Conservation (phyloP, 1,140 invertebrate genomes). For the Pinna nobilis region DNA sequence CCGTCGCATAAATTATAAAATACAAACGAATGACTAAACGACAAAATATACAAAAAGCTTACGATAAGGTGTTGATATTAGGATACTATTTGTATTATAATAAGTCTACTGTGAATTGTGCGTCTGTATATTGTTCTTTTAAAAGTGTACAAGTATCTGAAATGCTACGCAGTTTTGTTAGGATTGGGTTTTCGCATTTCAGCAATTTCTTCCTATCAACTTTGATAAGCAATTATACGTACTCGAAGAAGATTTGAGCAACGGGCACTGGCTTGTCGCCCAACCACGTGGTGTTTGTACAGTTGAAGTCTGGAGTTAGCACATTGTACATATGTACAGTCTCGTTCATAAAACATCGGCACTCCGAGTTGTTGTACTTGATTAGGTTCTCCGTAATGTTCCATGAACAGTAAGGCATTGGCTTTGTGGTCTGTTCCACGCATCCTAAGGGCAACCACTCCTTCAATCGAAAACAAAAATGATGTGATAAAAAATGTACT, state of each 20-base stretch:
- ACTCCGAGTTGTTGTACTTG: constrained; percentile 7
- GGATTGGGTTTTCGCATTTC: too few species aligned
- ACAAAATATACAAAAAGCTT: too few species aligned
- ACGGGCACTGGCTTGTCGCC: constrained; percentile 37
- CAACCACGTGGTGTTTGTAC: constrained; percentile 40
- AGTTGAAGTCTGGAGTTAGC: constrained; percentile 31
- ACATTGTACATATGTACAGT: constrained; percentile 28
- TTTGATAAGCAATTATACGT: constrained; percentile 20
- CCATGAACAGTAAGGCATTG: constrained; percentile 35
- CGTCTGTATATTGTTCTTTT: constrained; percentile 1
- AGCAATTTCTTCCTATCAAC: too few species aligned
- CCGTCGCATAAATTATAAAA: too few species aligned
- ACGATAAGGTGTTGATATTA: too few species aligned
- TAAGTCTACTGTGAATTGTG: too few species aligned
- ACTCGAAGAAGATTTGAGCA: constrained; percentile 56
- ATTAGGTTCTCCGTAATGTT: constrained; percentile 40
- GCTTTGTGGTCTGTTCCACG: constrained; percentile 31
- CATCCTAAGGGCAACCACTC: constrained; percentile 37
- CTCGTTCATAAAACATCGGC: constrained; percentile 45
- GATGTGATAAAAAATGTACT: too few species aligned
- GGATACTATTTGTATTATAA: too few species aligned
- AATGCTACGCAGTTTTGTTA: too few species aligned
- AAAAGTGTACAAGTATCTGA: too few species aligned
- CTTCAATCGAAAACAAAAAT: constrained; percentile 7
- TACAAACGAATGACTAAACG: too few species aligned